Evolutionary conservation across 1,140 invertebrate genomes (phyloP), one percentile per base, ranked within the genome.

Genomic region (Cotesia vestalis): DNA sequence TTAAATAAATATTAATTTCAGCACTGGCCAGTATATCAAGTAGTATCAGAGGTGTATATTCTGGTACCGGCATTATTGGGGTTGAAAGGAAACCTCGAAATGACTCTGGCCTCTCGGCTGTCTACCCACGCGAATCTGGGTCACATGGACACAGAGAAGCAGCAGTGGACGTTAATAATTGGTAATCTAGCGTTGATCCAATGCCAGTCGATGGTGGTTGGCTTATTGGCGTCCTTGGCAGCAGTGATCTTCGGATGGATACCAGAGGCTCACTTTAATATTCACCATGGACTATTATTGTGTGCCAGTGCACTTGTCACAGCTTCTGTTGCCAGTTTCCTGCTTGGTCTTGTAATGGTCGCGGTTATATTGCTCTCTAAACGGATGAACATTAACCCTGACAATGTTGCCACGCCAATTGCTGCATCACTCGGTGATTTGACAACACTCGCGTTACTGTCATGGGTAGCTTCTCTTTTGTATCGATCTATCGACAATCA

Each of bases 381-480:
- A 76, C 90, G 91, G 71, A 91, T 93, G 79, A 90, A 93, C 75
- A 94, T 98, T 66, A 98, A 98, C 88, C 97, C 97, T 27, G 97
- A 99, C 83, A 99, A 99, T 85, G 92, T 99, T 61, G 96, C 97
- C 8, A 98, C 97, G 57, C 97, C 97, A 9, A 97, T 99, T 76
- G 97, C 97, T 53, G 96, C 97, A 4, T 97, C 95, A 81, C 88
- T 99, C 35, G 97, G 97, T 20, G 97, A 98, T 88, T 88, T 98
- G 53, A 96, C 93, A 38, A 97, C 96, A 3, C 88, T 98, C 70
- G 91, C 94, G 62, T 85, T 98, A 40, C 88, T 98, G 20, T 92
- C 95, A 52, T 93, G 91, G 86, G 93, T 95, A 73, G 89, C 94
- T 17, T 92, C 92, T 5, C 77, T 91, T 27, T 85, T 95, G 51